These are phyloP conservation scores for Bettongia penicillata DNA, from an alignment of 2,113 vertebrate species.

Conservation along the genomic window DNA sequence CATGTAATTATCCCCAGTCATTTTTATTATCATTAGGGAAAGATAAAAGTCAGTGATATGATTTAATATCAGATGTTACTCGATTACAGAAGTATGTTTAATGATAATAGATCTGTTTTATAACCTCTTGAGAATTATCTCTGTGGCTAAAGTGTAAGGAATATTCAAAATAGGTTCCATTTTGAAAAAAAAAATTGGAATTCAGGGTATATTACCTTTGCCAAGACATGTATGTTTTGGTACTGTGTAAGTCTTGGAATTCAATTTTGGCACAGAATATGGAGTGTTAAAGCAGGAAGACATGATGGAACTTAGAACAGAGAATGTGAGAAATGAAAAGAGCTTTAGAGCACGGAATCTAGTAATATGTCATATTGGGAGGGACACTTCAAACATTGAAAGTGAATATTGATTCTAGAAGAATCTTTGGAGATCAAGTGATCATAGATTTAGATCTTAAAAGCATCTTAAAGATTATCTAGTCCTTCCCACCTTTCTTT, in stretches of 20 bases:
- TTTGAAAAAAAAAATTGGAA: not conserved
- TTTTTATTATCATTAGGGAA: slow-evolving; percentile 52
- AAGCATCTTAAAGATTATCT: not conserved
- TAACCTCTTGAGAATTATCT: not conserved
- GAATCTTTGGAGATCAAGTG: not conserved
- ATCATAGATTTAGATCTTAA: not conserved
- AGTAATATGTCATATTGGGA: no score
- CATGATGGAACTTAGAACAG: not conserved
- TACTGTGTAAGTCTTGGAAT: not conserved
- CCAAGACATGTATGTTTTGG: not conserved
- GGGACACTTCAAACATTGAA: not conserved
- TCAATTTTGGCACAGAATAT: not conserved
- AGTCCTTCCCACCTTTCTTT: not conserved
- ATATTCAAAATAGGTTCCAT: not conserved
- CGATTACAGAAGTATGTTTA: not conserved
- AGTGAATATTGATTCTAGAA: not conserved
- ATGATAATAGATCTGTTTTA: slow-evolving; percentile 23
- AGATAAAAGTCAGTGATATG: slow-evolving; percentile 49
- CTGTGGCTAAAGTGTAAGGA: slow-evolving; percentile 21
- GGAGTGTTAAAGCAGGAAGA: not conserved
- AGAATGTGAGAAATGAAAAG: not conserved
- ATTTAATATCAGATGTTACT: slow-evolving; percentile 63
- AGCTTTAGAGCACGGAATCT: not conserved
- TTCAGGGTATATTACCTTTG: no score
- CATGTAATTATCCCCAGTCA: slow-evolving; percentile 57